phyloP scores from a whole-genome alignment of 2,888 invertebrate genomes.

The Philaethria dido region DNA sequence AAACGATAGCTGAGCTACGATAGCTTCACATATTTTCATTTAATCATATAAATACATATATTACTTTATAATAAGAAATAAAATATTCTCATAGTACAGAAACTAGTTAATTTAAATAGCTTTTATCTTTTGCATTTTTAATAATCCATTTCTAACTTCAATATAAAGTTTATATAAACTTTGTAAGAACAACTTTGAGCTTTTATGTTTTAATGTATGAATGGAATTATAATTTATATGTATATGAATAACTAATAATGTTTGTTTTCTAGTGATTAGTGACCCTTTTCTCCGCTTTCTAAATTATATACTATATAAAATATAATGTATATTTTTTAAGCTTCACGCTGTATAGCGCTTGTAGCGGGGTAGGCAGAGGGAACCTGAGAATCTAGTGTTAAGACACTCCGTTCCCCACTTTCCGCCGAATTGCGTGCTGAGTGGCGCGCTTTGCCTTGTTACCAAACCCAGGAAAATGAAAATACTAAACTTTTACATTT shows the following conservation, averaged over 20 bases:
- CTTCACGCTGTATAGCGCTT: too few species aligned
- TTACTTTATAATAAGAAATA: not conserved
- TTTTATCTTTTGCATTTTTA: conserved; percentile 28
- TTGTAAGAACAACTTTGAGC: conserved; percentile 17
- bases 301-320: too few species aligned
- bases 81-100: conserved; percentile 12
- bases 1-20: not conserved
- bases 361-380: too few species aligned
- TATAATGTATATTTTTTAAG: too few species aligned
- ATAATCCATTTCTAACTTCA: conserved; percentile 21
- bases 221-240: not conserved
- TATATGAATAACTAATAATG: not conserved
- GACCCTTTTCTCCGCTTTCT: too few species aligned
- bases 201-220: conserved; percentile 16
- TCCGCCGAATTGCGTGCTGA: too few species aligned
- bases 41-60: not conserved
- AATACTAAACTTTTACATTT: too few species aligned
- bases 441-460: too few species aligned
- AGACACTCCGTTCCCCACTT: too few species aligned
- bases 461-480: too few species aligned
- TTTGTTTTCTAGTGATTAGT: too few species aligned
- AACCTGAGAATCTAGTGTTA: too few species aligned
- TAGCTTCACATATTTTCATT: not conserved
- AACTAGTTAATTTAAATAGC: conserved; percentile 17
- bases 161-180: conserved; percentile 15